Evolutionary conservation across 2,113 vertebrate genomes (phyloP).

Genomic region (Cebidichthys violaceus): DNA sequence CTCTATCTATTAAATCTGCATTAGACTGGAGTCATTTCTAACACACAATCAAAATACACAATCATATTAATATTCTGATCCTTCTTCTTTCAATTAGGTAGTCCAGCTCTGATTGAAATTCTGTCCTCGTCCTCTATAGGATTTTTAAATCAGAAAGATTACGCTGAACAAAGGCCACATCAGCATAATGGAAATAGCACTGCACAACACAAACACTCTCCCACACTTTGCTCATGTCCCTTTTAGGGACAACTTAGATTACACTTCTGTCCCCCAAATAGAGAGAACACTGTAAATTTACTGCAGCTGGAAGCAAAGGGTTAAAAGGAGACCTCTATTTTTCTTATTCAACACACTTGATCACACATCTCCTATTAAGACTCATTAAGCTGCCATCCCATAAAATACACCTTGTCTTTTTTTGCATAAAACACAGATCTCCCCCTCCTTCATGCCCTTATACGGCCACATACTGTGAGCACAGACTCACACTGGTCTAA

Average conservation of each 20-base stretch:
- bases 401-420: conserved; percentile 56
- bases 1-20: background rate
- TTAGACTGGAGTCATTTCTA: conserved; percentile 4
- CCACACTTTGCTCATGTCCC: background rate
- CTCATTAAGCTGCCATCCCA: conserved; percentile 63
- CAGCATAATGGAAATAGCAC: conserved; percentile 45
- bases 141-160: conserved; percentile 34
- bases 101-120: conserved; percentile 36
- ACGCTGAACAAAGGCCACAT: conserved; percentile 39
- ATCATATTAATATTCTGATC: conserved; percentile 23
- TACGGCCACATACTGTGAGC: conserved; percentile 22
- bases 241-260: background rate
- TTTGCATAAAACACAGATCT: conserved; percentile 43
- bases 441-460: conserved; percentile 10
- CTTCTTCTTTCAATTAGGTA: conserved; percentile 21
- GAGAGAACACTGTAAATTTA: conserved; percentile 18
- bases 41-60: conserved; percentile 19
- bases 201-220: background rate
- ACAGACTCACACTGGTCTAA: conserved; percentile 5
- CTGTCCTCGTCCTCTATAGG: background rate
- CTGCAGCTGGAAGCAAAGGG: conserved; percentile 14
- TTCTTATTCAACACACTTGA: conserved; percentile 34
- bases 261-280: background rate
- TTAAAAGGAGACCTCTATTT: conserved; percentile 11
- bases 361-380: conserved; percentile 55